Evolutionary conservation across 2,113 vertebrate genomes (phyloP).

Genomic region (Actinemys pallida): DNA sequence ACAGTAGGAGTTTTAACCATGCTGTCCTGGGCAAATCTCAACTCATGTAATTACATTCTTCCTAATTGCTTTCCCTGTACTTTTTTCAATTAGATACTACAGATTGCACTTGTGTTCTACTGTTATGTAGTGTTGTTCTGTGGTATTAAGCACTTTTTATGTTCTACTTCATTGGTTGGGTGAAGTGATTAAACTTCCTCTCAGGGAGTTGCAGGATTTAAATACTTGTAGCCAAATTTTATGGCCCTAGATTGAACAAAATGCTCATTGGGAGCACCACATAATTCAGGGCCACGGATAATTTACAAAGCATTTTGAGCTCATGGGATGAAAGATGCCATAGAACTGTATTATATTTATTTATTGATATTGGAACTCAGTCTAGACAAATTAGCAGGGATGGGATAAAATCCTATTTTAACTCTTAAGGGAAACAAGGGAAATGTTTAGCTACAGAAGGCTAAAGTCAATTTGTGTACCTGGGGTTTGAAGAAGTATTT

Average conservation of each 20-base stretch:
- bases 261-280: neutral
- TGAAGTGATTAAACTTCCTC: neutral
- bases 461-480: neutral
- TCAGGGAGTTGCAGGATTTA: neutral
- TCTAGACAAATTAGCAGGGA: neutral
- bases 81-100: neutral
- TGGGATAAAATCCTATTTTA: neutral
- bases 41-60: conserved; percentile 4
- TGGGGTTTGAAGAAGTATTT: neutral
- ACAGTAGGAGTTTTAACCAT: neutral
- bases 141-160: neutral
- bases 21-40: neutral
- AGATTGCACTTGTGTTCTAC: neutral
- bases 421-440: neutral
- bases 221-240: neutral
- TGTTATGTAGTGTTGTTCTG: neutral
- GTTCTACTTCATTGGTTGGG: neutral
- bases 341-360: neutral
- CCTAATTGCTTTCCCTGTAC: neutral
- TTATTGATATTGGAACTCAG: neutral
- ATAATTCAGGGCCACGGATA: neutral
- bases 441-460: neutral
- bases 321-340: neutral
- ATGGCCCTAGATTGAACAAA: neutral
- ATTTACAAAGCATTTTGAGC: neutral